Evolutionary conservation across 1,140 invertebrate genomes (phyloP).

Genomic region (Panagrolaimus sp.): DNA sequence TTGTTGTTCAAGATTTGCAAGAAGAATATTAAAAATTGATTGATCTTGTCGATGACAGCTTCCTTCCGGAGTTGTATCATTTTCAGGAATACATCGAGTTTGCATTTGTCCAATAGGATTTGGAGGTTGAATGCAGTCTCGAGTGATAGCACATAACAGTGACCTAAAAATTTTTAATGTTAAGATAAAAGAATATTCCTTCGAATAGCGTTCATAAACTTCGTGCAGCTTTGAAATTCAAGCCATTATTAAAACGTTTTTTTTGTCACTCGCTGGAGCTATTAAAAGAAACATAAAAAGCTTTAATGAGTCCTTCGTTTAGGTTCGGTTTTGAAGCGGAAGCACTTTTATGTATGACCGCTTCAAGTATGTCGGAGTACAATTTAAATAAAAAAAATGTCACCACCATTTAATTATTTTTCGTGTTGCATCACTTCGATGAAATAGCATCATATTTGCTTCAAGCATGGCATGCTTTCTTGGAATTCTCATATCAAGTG

Average conservation of each 20-base stretch:
- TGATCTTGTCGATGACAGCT: slow-evolving; percentile 1
- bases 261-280: too few relatives aligned
- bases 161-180: not conserved
- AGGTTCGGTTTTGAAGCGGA: too few relatives aligned
- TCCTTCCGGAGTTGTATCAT: not conserved
- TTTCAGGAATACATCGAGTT: not conserved
- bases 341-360: too few relatives aligned
- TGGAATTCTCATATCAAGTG: slow-evolving; percentile 2
- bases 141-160: slow-evolving; percentile 8
- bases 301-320: too few relatives aligned
- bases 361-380: too few relatives aligned
- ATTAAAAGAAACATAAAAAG: too few relatives aligned
- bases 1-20: slow-evolving; percentile 1
- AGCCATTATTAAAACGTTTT: too few relatives aligned
- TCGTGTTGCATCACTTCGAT: not conserved
- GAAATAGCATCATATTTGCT: slow-evolving; percentile 13
- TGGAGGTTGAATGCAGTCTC: slow-evolving; percentile 10
- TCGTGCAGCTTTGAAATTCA: too few relatives aligned
- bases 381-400: not conserved
- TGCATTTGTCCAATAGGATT: slow-evolving; percentile 3
- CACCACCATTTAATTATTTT: slow-evolving; percentile 10
- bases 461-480: slow-evolving; percentile 9
- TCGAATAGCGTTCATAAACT: too few relatives aligned
- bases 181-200: too few relatives aligned
- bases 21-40: slow-evolving; percentile 4